These are phyloP conservation scores for Zele albiditarsus DNA, from an alignment of 2,888 invertebrate species.

Conservation along the genomic window DNA sequence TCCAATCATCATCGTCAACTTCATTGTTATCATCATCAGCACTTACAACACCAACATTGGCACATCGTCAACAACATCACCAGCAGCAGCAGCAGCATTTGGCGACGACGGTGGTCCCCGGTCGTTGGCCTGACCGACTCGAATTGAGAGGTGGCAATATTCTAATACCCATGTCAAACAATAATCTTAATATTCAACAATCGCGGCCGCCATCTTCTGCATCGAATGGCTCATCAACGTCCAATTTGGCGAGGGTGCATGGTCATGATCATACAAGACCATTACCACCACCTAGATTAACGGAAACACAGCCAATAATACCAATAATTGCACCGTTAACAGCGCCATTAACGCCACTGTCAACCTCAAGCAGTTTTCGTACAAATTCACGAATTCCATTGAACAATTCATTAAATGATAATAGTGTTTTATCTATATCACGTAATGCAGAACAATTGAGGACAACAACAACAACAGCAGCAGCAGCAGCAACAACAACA, in stretches of 20 bases:
- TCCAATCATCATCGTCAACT: constrained; percentile 49
- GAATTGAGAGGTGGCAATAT: constrained; percentile 58
- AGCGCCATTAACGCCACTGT: constrained; percentile 73
- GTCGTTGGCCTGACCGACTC: constrained; percentile 54
- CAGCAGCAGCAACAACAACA: constrained; percentile 49
- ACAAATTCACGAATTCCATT: constrained; percentile 43
- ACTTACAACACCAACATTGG: constrained; percentile 23
- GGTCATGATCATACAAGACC: constrained; percentile 69
- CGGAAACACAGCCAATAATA: constrained; percentile 39
- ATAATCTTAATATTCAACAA: constrained; percentile 63
- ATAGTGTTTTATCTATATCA: constrained; percentile 37
- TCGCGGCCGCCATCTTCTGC: constrained; percentile 65
- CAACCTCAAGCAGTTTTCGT: constrained; percentile 69
- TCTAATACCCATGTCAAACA: constrained; percentile 66
- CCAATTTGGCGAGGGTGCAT: constrained; percentile 65
- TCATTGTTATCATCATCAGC: constrained; percentile 28
- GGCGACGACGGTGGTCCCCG: constrained; percentile 5
- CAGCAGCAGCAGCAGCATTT: constrained; percentile 8
- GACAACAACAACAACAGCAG: constrained; percentile 47
- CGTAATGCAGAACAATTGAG: background rate
- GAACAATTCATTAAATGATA: constrained; percentile 28
- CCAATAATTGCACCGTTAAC: constrained; percentile 47
- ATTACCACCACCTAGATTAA: constrained; percentile 66
- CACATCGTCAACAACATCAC: constrained; percentile 19
- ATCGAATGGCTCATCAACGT: constrained; percentile 48